phyloP scores from a whole-genome alignment of 2,888 invertebrate genomes.

The Ennomos erosarius region DNA sequence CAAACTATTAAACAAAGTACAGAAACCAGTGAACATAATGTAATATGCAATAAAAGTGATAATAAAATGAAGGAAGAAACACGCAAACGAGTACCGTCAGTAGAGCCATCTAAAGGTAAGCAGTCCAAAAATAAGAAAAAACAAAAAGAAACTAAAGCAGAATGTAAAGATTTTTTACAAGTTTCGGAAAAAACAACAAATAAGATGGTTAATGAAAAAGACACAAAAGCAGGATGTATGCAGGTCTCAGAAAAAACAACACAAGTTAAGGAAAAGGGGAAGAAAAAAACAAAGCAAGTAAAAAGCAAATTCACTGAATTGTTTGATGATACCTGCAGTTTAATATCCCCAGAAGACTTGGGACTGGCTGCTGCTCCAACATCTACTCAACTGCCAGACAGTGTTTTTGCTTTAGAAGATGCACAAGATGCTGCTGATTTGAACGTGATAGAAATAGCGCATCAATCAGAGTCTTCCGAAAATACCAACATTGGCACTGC shows the following conservation, averaged over 20 bases:
- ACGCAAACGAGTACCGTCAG: neutral
- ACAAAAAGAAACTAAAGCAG: slow-evolving; percentile 42
- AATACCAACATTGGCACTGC: slow-evolving; percentile 1
- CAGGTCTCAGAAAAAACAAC: slow-evolving; percentile 15
- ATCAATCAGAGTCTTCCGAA: slow-evolving; percentile 9
- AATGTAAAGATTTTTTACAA: slow-evolving; percentile 27
- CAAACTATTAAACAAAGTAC: neutral
- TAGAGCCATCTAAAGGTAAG: slow-evolving; percentile 31
- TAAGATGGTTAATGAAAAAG: slow-evolving; percentile 24
- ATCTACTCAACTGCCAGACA: slow-evolving; percentile 28
- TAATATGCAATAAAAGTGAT: neutral
- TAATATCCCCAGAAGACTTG: slow-evolving; percentile 77
- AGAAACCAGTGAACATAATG: neutral
- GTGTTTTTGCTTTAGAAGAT: slow-evolving; percentile 64
- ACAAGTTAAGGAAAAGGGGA: slow-evolving; percentile 26
- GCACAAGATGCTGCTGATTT: slow-evolving; percentile 66
- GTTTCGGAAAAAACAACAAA: slow-evolving; percentile 19
- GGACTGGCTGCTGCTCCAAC: slow-evolving; percentile 50
- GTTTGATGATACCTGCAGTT: slow-evolving; percentile 75
- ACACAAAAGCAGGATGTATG: slow-evolving; percentile 15
- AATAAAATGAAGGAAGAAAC: neutral
- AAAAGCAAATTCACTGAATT: slow-evolving; percentile 67
- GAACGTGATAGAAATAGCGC: slow-evolving; percentile 10
- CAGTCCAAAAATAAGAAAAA: slow-evolving; percentile 52
- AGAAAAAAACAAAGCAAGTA: slow-evolving; percentile 41